A percentile compares a stretch with the other conserved stretches of the same genome.
phyloP scores from a whole-genome alignment of 2,113 vertebrate species.

The Notothenia rossii region DNA sequence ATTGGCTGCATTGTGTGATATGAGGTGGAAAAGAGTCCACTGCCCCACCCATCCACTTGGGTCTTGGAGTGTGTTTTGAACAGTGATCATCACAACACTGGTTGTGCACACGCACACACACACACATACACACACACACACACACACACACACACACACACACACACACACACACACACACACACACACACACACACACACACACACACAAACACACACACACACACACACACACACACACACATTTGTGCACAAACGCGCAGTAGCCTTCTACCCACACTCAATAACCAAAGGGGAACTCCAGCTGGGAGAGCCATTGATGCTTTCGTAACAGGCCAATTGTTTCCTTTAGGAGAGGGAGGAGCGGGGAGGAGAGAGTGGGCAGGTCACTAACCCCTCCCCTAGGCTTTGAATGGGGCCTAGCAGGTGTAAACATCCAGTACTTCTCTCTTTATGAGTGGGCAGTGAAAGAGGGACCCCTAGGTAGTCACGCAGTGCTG shows the following conservation, averaged over 20 bases:
- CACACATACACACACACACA: constrained; percentile 50
- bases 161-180: constrained; percentile 56
- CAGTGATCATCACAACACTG: constrained; percentile 80
- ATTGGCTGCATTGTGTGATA: constrained; percentile 81
- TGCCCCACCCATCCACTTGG: constrained; percentile 83
- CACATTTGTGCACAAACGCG: constrained; percentile 26
- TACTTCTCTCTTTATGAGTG: constrained; percentile 74
- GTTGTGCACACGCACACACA: constrained; percentile 50
- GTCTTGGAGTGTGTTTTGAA: constrained; percentile 81
- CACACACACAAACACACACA: no score
- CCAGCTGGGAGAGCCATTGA: constrained; percentile 85
- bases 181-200: no score
- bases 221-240: constrained; percentile 47
- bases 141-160: constrained; percentile 51
- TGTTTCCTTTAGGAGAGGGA: constrained; percentile 84
- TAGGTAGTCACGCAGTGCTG: constrained; percentile 71
- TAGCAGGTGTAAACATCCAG: constrained; percentile 86
- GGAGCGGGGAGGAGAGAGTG: constrained; percentile 80
- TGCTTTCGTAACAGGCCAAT: constrained; percentile 78
- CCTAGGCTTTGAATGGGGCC: constrained; percentile 80
- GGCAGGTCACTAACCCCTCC: constrained; percentile 83
- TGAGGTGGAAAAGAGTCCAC: constrained; percentile 80
- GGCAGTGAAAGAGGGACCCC: constrained; percentile 65
- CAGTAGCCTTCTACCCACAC: constrained; percentile 57
- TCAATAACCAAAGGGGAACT: constrained; percentile 77